Percentiles rank a stretch among this genome's conserved stretches.
Conservation (phyloP, 2,888 invertebrate species). For the Oscheius onirici region DNA sequence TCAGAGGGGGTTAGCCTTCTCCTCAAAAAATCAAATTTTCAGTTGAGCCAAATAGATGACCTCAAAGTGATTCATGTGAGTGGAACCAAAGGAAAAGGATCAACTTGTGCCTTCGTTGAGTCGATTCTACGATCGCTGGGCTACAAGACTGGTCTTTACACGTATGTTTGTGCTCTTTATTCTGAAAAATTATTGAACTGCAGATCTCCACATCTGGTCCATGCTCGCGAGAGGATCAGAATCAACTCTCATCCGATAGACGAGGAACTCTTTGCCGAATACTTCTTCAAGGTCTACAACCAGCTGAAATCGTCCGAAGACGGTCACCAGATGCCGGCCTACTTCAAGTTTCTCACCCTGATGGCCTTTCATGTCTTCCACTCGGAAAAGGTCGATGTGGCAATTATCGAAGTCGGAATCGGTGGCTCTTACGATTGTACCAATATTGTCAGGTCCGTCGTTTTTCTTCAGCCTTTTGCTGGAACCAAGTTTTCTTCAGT, state of each 20-base stretch:
- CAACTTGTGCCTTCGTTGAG: constrained; percentile 92
- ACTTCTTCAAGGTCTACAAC: constrained; percentile 83
- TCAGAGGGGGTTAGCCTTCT: too few species aligned
- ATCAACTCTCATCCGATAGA: constrained; percentile 85
- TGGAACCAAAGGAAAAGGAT: constrained; percentile 96
- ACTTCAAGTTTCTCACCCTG: constrained; percentile 92
- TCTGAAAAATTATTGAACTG: constrained; percentile 16
- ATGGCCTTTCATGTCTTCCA: constrained; percentile 89
- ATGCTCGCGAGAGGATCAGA: constrained; percentile 88
- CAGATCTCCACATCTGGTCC: constrained; percentile 93
- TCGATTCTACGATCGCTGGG: constrained; percentile 86
- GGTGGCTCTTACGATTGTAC: constrained; percentile 94
- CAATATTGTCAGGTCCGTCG: constrained; percentile 80
- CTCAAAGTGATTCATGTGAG: constrained; percentile 88
- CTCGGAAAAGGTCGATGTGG: constrained; percentile 83
- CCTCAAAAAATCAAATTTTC: constrained; percentile 9
- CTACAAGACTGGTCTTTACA: constrained; percentile 88
- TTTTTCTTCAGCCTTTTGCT: too few species aligned
- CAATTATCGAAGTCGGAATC: constrained; percentile 94
- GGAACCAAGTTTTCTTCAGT: too few species aligned
- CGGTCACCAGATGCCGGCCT: constrained; percentile 75
- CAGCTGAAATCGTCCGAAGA: constrained; percentile 72
- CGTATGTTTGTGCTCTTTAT: constrained; percentile 65
- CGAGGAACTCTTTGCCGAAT: constrained; percentile 80
- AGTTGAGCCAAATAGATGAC: constrained; percentile 58